Evolutionary conservation across 2,113 vertebrate genomes (phyloP).

Genomic region (Cepphus grylle): DNA sequence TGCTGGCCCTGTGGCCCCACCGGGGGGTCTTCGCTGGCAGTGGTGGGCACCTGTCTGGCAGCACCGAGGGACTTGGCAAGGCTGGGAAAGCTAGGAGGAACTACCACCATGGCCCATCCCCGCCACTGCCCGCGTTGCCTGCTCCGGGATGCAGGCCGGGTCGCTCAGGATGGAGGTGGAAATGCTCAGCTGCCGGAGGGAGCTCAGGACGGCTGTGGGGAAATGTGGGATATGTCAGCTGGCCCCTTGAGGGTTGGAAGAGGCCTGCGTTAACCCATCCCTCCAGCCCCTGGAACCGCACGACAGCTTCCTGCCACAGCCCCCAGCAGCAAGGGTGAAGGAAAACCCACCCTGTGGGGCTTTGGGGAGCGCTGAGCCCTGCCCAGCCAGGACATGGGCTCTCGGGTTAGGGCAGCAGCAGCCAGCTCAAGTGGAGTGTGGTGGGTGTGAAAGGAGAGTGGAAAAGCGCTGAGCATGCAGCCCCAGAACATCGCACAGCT

Average conservation of each 20-base stretch:
- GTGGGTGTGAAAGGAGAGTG: not conserved
- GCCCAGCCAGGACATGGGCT: not conserved
- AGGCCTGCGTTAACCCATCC: not conserved
- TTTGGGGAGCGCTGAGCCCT: not conserved
- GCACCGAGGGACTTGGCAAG: not conserved
- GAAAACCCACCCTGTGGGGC: not conserved
- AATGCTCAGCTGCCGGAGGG: constrained; percentile 91
- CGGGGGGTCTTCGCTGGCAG: not conserved
- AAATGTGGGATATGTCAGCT: not conserved
- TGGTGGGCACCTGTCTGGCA: not conserved
- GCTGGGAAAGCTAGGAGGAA: constrained; percentile 47
- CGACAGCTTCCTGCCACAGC: not conserved
- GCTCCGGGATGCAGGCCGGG: constrained; percentile 84
- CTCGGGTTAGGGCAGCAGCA: not conserved
- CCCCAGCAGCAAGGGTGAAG: not conserved
- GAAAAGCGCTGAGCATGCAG: fast-evolving
- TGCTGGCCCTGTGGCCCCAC: fast-evolving
- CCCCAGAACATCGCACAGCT: fast-evolving
- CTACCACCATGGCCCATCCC: constrained; percentile 36
- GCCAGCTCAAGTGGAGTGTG: fast-evolving
- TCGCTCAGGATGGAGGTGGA: constrained; percentile 91
- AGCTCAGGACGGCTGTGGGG: constrained; percentile 85
- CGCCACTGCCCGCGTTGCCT: constrained; percentile 83
- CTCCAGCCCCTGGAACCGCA: not conserved
- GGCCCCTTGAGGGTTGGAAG: not conserved